These are phyloP conservation scores for Strix uralensis DNA, from an alignment of 2,113 vertebrate genomes.

Conservation along the genomic window DNA sequence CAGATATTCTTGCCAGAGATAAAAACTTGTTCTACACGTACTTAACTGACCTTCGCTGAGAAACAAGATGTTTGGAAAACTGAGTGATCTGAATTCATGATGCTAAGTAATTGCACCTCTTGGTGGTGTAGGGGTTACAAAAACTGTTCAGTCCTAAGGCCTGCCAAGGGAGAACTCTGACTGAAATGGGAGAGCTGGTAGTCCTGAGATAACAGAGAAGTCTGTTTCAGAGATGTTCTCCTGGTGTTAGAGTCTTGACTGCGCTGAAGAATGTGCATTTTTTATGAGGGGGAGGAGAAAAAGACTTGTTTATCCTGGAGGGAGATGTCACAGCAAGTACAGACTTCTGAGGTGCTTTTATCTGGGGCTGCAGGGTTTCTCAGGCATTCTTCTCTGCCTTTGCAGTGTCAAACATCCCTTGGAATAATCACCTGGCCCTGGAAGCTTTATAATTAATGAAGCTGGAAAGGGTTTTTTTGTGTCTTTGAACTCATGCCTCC, in stretches of 20 bases:
- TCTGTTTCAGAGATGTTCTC: neutral
- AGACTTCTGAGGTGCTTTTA: conserved; percentile 54
- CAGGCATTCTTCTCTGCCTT: neutral
- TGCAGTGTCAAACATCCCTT: conserved; percentile 38
- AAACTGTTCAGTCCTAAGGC: neutral
- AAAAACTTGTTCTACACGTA: neutral
- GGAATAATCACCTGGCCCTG: conserved; percentile 20
- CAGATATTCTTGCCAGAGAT: neutral
- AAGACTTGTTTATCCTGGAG: conserved; percentile 32
- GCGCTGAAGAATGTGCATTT: neutral
- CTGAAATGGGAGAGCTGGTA: neutral
- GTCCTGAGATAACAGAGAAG: neutral
- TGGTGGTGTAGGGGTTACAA: neutral
- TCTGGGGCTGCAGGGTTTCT: conserved; percentile 39
- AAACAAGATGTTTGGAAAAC: neutral
- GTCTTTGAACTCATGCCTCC: conserved; percentile 43
- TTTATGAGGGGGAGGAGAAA: neutral
- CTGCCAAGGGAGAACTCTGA: neutral
- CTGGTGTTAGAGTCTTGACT: neutral
- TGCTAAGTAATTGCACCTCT: neutral
- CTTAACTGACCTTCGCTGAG: neutral
- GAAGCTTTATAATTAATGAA: conserved; percentile 45
- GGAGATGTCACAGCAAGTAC: conserved; percentile 27
- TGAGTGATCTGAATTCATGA: neutral
- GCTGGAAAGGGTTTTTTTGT: neutral